Evolutionary conservation across 1,140 invertebrate species (phyloP).

Genomic region (Cydia splendana): DNA sequence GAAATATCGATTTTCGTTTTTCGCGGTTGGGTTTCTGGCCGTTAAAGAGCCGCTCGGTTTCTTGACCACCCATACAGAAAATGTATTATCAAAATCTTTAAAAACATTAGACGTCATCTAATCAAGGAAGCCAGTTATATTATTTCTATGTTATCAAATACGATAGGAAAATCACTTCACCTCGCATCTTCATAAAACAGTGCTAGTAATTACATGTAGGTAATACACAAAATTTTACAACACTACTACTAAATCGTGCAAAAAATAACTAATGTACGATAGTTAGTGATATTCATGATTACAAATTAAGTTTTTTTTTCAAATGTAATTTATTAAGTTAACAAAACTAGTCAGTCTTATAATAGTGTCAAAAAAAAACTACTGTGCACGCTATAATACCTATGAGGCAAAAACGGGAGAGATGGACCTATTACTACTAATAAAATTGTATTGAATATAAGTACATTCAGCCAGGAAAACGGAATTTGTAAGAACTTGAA

Average conservation of each 20-base stretch:
- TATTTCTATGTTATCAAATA: not conserved
- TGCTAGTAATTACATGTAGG: not conserved
- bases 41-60: too few relatives aligned
- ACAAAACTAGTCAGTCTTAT: not conserved
- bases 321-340: not conserved
- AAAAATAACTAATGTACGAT: not conserved
- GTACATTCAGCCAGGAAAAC: not conserved
- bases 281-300: too few relatives aligned
- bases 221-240: not conserved
- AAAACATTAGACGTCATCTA: not conserved
- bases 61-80: too few relatives aligned
- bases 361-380: not conserved
- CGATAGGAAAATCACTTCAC: not conserved
- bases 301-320: too few relatives aligned
- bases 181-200: not conserved
- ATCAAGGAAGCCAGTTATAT: not conserved
- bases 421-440: not conserved
- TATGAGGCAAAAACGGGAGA: conserved; percentile 2
- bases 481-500: not conserved
- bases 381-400: not conserved
- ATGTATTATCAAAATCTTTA: too few relatives aligned
- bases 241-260: not conserved
- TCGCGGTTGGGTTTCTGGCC: too few relatives aligned
- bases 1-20: too few relatives aligned
- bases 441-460: not conserved